phyloP scores from a whole-genome alignment of 2,797 vertebrate species.

The Phataginus tetradactyla region DNA sequence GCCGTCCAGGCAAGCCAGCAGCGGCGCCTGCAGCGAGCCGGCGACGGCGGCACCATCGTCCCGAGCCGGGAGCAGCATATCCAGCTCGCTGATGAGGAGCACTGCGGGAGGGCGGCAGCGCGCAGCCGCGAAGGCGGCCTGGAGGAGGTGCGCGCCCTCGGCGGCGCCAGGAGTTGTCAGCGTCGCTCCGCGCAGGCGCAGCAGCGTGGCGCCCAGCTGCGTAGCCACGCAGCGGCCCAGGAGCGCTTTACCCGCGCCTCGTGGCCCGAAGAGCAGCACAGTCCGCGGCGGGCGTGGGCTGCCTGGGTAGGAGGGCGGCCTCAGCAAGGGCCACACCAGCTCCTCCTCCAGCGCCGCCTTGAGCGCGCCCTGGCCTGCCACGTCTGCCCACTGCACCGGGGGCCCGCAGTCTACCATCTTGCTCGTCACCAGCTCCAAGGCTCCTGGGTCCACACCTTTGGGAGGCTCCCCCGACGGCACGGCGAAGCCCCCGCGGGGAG shows the following conservation, averaged over 20 bases:
- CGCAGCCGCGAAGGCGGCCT: constrained; percentile 92
- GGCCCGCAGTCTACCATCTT: constrained; percentile 94
- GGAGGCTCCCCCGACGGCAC: constrained; percentile 86
- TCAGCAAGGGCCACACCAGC: constrained; percentile 95
- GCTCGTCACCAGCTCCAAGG: constrained; percentile 92
- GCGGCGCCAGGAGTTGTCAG: constrained; percentile 93
- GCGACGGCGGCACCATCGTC: constrained; percentile 78
- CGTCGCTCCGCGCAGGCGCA: constrained; percentile 89
- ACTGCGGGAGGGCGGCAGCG: constrained; percentile 91
- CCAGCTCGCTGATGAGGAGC: constrained; percentile 94
- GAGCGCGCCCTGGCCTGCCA: constrained; percentile 92
- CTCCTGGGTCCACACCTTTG: constrained; percentile 90
- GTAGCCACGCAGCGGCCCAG: constrained; percentile 94
- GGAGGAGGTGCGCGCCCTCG: constrained; percentile 94
- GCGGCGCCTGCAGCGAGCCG: constrained; percentile 87
- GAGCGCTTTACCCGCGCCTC: constrained; percentile 92
- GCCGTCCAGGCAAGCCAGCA: constrained; percentile 93
- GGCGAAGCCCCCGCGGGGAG: constrained; percentile 76
- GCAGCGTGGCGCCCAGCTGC: constrained; percentile 94
- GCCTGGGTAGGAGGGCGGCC: constrained; percentile 85
- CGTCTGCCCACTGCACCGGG: constrained; percentile 93
- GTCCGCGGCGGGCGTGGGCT: constrained; percentile 89
- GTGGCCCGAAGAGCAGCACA: constrained; percentile 95
- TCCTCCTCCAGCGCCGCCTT: constrained; percentile 96
- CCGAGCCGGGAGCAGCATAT: constrained; percentile 85